phyloP scores from a whole-genome alignment of 1,140 invertebrate genomes.

The Thalassaphorura encarpata region DNA sequence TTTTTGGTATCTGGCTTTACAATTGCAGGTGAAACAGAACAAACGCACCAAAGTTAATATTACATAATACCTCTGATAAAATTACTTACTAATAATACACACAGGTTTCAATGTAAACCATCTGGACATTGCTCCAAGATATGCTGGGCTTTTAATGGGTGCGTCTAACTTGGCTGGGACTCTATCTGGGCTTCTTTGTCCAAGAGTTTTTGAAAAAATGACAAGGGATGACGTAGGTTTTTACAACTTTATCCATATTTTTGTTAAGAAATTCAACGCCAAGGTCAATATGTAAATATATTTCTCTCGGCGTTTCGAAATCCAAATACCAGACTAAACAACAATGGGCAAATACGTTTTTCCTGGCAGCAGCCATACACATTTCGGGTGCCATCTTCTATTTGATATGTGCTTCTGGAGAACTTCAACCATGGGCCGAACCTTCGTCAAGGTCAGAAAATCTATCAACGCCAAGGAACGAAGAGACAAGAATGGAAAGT shows the following conservation, averaged over 20 bases:
- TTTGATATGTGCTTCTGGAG: constrained; percentile 92
- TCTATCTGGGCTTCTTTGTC: constrained; percentile 87
- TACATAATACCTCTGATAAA: too few relatives aligned
- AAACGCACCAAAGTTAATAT: too few relatives aligned
- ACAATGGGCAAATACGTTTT: constrained; percentile 91
- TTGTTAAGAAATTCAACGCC: not conserved
- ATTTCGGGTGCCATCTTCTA: constrained; percentile 95
- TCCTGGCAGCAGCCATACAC: constrained; percentile 90
- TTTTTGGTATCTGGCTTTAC: too few relatives aligned
- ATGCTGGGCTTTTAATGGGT: constrained; percentile 98
- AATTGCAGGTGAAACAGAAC: too few relatives aligned
- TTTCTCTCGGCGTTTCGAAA: not conserved
- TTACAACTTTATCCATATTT: too few relatives aligned
- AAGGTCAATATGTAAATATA: constrained; percentile 1
- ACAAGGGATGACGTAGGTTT: constrained; percentile 59
- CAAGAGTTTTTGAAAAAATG: constrained; percentile 84
- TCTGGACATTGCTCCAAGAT: constrained; percentile 94
- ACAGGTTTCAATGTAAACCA: constrained; percentile 98
- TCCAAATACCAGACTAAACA: constrained; percentile 45
- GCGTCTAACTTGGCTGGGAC: constrained; percentile 98
- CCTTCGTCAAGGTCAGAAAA: constrained; percentile 44
- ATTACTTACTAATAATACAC: too few relatives aligned
- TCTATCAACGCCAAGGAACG: constrained; percentile 37
- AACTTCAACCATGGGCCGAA: constrained; percentile 92
- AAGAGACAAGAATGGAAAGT: constrained; percentile 18